Evolutionary conservation across 2,113 vertebrate species (phyloP).

Genomic region (Ancistrus triradiatus): DNA sequence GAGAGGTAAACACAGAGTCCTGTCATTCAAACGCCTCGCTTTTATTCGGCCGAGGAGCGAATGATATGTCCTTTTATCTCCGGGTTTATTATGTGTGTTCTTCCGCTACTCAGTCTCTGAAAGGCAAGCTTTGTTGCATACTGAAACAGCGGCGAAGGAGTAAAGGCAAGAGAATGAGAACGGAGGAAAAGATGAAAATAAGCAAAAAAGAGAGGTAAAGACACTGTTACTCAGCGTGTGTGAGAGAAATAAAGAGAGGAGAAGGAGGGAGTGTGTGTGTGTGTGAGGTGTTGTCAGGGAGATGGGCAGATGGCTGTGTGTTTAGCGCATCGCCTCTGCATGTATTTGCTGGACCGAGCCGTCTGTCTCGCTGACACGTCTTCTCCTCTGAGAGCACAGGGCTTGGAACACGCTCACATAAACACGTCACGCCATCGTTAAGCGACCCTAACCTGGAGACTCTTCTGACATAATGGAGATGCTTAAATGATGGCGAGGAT

Average conservation of each 20-base stretch:
- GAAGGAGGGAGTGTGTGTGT: conserved; percentile 2
- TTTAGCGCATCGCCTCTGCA: conserved; percentile 31
- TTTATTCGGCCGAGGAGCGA: background rate
- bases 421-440: conserved; percentile 18
- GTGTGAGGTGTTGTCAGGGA: conserved; percentile 43
- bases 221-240: conserved; percentile 21
- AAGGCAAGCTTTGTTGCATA: conserved; percentile 24
- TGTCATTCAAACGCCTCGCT: background rate
- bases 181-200: conserved; percentile 7
- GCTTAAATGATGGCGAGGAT: too few species aligned
- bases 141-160: conserved; percentile 2
- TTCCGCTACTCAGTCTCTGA: conserved; percentile 2
- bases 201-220: conserved; percentile 16
- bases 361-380: conserved; percentile 42
- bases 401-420: conserved; percentile 25
- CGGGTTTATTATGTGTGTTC: conserved; percentile 22
- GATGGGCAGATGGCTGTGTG: conserved; percentile 49
- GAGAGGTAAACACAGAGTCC: conserved; percentile 7
- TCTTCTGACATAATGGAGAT: too few species aligned
- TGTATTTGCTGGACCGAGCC: conserved; percentile 40
- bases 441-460: too few species aligned
- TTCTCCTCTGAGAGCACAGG: conserved; percentile 24
- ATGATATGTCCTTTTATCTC: conserved; percentile 14
- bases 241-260: background rate
- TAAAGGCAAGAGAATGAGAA: background rate